Conservation (phyloP, 2,113 vertebrate genomes). For the Chloropsis cyanopogon region DNA sequence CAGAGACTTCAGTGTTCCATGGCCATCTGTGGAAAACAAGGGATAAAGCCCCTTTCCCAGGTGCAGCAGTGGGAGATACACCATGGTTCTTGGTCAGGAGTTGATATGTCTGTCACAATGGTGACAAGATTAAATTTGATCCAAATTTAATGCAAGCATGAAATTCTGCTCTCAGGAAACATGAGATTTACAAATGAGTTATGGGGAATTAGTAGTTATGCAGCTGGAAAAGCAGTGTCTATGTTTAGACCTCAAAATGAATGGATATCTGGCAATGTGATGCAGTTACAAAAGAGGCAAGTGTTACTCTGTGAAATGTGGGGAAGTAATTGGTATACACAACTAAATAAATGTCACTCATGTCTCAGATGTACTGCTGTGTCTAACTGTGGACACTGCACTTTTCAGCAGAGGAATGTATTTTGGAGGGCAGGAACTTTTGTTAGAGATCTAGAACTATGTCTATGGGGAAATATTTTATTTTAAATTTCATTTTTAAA, state of each 20-base stretch:
- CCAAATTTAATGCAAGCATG: neutral
- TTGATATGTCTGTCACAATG: neutral
- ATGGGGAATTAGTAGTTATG: neutral
- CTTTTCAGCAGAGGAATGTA: neutral
- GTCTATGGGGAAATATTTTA: neutral
- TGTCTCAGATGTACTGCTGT: neutral
- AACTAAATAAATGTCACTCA: neutral
- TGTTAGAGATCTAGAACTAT: neutral
- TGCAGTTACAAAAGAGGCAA: neutral
- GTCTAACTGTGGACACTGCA: neutral
- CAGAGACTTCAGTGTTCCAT: neutral
- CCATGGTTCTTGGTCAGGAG: neutral
- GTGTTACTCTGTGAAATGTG: neutral
- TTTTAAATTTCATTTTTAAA: neutral
- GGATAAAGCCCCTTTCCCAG: neutral
- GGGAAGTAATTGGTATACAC: neutral
- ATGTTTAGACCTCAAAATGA: neutral
- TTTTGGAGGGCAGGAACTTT: neutral
- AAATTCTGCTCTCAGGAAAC: neutral
- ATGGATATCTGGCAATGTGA: neutral
- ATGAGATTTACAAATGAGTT: neutral
- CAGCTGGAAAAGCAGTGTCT: neutral
- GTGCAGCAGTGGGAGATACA: neutral
- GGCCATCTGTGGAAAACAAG: neutral
- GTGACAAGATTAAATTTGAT: neutral